phyloP scores from a whole-genome alignment of 2,888 invertebrate species.

The Caenorhabditis macrosperma region DNA sequence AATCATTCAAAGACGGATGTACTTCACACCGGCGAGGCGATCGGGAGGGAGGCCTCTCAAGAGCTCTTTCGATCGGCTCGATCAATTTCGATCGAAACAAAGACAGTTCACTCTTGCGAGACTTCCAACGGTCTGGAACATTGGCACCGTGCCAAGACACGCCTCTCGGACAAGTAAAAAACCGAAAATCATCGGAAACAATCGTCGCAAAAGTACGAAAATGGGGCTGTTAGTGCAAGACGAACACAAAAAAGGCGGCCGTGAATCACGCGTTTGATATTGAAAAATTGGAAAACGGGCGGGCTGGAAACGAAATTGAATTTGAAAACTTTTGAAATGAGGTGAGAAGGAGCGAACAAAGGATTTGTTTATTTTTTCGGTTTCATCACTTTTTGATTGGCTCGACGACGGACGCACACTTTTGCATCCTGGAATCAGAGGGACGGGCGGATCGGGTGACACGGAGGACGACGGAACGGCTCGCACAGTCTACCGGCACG shows the following conservation, averaged over 20 bases:
- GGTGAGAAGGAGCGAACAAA: neutral
- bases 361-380: slow-evolving; percentile 1
- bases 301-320: neutral
- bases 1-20: slow-evolving; percentile 54
- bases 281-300: neutral
- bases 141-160: too few species aligned
- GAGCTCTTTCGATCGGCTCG: slow-evolving; percentile 5
- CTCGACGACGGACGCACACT: neutral
- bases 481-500: neutral
- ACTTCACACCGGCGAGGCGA: slow-evolving; percentile 27
- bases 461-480: neutral
- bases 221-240: neutral
- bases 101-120: too few species aligned
- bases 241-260: neutral
- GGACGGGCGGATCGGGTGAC: neutral
- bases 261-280: slow-evolving; percentile 2
- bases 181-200: neutral
- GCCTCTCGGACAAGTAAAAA: neutral
- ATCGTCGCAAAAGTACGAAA: neutral
- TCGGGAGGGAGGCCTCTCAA: neutral
- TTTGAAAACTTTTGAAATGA: neutral
- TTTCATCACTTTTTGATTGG: neutral
- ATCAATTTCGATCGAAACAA: neutral
- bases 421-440: neutral
- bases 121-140: too few species aligned